Conservation (phyloP, 2,888 invertebrate species). For the Phalangium opilio region DNA sequence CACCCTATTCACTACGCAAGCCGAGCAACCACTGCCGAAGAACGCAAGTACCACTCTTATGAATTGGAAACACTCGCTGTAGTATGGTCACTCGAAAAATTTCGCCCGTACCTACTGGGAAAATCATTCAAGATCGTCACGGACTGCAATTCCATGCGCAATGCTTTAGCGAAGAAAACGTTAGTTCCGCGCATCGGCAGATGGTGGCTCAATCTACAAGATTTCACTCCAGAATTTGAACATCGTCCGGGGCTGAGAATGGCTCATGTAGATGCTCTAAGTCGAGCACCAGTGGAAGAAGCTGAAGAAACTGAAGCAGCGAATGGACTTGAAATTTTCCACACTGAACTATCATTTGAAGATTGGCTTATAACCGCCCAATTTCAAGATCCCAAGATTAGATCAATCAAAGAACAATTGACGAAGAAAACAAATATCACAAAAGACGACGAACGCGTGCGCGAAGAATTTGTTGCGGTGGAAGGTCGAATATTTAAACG, state of each 20-base stretch:
- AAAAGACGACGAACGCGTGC: background rate
- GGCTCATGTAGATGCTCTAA: slow-evolving; percentile 9
- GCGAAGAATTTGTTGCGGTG: background rate
- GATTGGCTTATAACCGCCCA: background rate
- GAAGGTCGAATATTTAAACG: background rate
- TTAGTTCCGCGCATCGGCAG: slow-evolving; percentile 1
- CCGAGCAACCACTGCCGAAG: background rate
- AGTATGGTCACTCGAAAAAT: slow-evolving; percentile 6
- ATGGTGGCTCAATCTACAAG: slow-evolving; percentile 2
- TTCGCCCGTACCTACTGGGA: slow-evolving; percentile 1
- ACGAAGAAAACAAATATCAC: background rate
- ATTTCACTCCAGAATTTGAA: slow-evolving; percentile 4
- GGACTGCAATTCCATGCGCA: background rate
- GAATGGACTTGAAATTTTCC: background rate
- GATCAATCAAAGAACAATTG: background rate
- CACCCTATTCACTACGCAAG: slow-evolving; percentile 1
- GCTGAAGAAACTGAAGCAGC: background rate
- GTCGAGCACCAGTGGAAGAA: slow-evolving; percentile 1
- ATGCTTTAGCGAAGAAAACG: background rate
- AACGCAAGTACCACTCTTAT: slow-evolving; percentile 4
- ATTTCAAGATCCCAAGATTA: background rate
- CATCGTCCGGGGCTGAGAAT: slow-evolving; percentile 4
- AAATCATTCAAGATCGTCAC: slow-evolving; percentile 4
- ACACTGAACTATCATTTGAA: background rate
- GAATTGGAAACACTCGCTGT: slow-evolving; percentile 5